Evolutionary conservation across 2,888 invertebrate genomes (phyloP).

Genomic region (Nomada fabriciana): DNA sequence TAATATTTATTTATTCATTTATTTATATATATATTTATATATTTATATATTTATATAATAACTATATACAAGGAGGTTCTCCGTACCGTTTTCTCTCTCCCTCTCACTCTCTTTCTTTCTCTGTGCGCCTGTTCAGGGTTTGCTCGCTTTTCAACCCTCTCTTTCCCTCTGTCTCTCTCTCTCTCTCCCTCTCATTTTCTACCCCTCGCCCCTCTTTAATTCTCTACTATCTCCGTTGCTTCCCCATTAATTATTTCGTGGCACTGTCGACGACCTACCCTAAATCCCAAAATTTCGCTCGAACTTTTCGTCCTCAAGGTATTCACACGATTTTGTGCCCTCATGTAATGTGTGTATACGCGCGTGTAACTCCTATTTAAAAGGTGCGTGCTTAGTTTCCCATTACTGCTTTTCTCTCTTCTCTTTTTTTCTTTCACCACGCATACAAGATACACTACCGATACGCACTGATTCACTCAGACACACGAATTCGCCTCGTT

Average conservation of each 20-base stretch:
- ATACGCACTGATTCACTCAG: not conserved
- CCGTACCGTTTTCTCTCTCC: conserved; percentile 69
- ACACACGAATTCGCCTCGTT: conserved; percentile 41
- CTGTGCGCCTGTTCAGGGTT: conserved; percentile 22
- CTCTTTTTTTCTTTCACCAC: not conserved
- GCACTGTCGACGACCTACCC: conserved; percentile 39
- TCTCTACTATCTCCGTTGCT: conserved; percentile 31
- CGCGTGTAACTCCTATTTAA: conserved; percentile 39
- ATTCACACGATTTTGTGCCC: conserved; percentile 44
- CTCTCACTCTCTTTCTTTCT: conserved; percentile 27
- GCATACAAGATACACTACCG: not conserved
- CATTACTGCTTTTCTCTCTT: not conserved
- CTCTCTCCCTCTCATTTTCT: conserved; percentile 21
- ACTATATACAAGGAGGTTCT: conserved; percentile 80
- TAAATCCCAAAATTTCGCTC: conserved; percentile 17
- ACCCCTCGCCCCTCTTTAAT: conserved; percentile 21
- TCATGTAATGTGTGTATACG: conserved; percentile 19
- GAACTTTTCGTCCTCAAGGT: not conserved
- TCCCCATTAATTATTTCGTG: conserved; percentile 35
- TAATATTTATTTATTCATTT: conserved; percentile 75
- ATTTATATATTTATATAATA: conserved; percentile 80
- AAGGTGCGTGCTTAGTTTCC: conserved; percentile 45
- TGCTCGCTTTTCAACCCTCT: conserved; percentile 26
- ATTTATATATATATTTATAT: conserved; percentile 63
- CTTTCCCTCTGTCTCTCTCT: conserved; percentile 34